phyloP scores from a whole-genome alignment of 2,888 invertebrate species.

The Parascotia fuliginaria region DNA sequence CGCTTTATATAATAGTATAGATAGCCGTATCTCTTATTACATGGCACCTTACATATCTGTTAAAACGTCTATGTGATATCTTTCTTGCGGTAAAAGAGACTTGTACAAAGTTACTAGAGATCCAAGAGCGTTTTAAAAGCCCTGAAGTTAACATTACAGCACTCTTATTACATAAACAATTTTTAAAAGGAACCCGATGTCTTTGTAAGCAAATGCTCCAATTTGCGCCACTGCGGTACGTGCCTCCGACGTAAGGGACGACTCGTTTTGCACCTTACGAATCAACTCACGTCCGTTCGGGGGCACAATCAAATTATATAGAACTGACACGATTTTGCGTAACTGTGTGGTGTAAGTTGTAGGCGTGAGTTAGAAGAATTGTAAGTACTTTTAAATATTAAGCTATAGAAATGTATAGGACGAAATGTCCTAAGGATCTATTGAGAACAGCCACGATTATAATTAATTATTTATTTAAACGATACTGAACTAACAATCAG shows the following conservation, averaged over 20 bases:
- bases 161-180: background rate
- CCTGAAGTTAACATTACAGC: background rate
- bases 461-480: too few relatives aligned
- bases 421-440: too few relatives aligned
- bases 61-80: too few relatives aligned
- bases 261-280: conserved; percentile 32
- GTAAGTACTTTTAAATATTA: too few relatives aligned
- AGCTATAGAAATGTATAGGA: too few relatives aligned
- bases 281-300: conserved; percentile 38
- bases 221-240: conserved; percentile 30
- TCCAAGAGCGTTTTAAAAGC: background rate
- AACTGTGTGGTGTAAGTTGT: conserved; percentile 19
- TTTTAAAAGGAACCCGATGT: conserved; percentile 9
- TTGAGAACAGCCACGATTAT: too few relatives aligned
- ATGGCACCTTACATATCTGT: too few relatives aligned
- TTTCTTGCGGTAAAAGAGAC: too few relatives aligned
- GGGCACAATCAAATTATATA: conserved; percentile 47
- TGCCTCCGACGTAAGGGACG: conserved; percentile 31
- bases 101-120: too few relatives aligned
- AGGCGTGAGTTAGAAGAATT: background rate
- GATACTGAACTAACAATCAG: too few relatives aligned
- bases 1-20: too few relatives aligned
- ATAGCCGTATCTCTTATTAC: too few relatives aligned
- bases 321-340: conserved; percentile 44
- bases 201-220: conserved; percentile 23